Evolutionary conservation across 2,888 invertebrate genomes (phyloP), one percentile per base, ranked within the genome.

Genomic region (Ganaspis brasiliensis): DNA sequence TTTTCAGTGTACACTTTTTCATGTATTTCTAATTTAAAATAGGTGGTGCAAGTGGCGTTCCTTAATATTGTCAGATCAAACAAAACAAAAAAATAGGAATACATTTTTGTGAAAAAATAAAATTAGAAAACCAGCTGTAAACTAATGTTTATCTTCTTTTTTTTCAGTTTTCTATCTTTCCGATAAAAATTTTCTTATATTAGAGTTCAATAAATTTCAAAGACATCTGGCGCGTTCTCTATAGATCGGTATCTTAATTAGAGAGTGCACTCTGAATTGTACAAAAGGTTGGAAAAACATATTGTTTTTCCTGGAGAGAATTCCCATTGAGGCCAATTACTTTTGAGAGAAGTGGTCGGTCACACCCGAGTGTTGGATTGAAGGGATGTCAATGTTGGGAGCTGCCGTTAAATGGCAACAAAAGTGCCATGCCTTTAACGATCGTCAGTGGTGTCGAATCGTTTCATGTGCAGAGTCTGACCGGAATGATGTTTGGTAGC

Each of bases 391-490:
- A 79, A 78, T 74, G 49, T 6, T 73, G 72, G 72, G 61, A 75
- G 70, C 37, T 37, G 78, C 59, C 73, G 77, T 76, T 80, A 80
- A 80, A 77, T 76, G 74, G 78, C 61, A 79, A 79, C 81, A 74
- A 78, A 75, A 76, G 74, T 74, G 70, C 79, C 61, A 77, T 79
- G 75, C 76, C 80, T 77, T 74, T 49, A 75, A 75, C 72, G 77
- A 82, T 73, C 78, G 81, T 79, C 81, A 80, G 76, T 81, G 81
- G 81, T 82, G 81, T 82, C 76, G 79, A 78, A 78, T 79, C 74
- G 80, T 80, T 74, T 73, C 57, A 9, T 40, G 40, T 37, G 37
- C 49, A 79, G 79, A 80, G 77, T 73, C 81, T 76, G 73, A 82
- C 78, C 80, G 78, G 73, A 52, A 35, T 67, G 79, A 82, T 79